Conservation (phyloP, 2,888 invertebrate genomes). For the Macrophya annulata region DNA sequence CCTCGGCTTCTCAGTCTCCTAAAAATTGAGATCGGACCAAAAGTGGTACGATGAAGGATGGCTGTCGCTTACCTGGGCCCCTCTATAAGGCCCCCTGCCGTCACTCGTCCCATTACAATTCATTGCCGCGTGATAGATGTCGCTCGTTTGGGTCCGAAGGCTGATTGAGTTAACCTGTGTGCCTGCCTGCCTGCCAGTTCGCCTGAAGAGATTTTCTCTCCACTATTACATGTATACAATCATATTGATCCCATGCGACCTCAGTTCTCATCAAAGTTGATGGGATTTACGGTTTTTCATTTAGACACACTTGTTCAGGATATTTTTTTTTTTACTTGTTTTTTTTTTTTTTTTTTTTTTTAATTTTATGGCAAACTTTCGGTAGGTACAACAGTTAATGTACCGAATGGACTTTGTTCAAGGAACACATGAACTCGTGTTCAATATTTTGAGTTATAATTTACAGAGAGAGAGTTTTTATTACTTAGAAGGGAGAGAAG, state of each 20-base stretch:
- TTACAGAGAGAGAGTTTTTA: neutral
- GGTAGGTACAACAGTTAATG: neutral
- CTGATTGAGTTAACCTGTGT: slow-evolving; percentile 70
- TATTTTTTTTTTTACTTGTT: too few relatives aligned
- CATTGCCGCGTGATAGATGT: slow-evolving; percentile 74
- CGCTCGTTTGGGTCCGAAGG: slow-evolving; percentile 72
- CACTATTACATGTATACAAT: neutral
- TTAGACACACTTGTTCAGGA: neutral
- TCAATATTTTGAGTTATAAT: neutral
- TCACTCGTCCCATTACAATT: slow-evolving; percentile 71
- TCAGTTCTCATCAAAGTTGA: neutral
- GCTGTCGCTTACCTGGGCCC: slow-evolving; percentile 69
- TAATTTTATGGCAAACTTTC: neutral
- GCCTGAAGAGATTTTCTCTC: slow-evolving; percentile 37
- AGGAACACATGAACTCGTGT: neutral
- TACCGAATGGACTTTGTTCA: neutral
- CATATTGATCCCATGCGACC: slow-evolving; percentile 22
- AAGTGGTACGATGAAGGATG: slow-evolving; percentile 71
- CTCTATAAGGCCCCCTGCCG: slow-evolving; percentile 67
- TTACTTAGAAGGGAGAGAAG: neutral
- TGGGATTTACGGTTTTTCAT: neutral
- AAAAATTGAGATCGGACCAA: slow-evolving; percentile 54
- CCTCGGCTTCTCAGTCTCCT: slow-evolving; percentile 35
- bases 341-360: too few relatives aligned
- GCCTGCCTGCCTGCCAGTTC: slow-evolving; percentile 21